Percentiles rank a stretch among this genome's conserved stretches.
These are phyloP conservation scores for Chrysolina oricalcia DNA, from an alignment of 2,888 invertebrate genomes.

Conservation along the genomic window DNA sequence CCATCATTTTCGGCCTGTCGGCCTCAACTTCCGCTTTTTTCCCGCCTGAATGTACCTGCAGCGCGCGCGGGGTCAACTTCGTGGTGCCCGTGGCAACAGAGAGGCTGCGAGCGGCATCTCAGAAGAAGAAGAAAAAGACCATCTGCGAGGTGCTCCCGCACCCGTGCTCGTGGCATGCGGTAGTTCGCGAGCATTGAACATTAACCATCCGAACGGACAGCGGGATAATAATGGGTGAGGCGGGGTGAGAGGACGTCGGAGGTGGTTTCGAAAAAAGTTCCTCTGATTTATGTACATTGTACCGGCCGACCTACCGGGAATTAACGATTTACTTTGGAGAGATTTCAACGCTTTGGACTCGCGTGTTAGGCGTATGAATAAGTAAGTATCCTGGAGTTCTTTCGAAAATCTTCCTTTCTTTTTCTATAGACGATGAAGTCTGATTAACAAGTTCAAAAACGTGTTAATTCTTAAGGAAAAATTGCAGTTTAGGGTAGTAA, in stretches of 20 bases:
- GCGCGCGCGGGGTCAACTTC: conserved; percentile 53
- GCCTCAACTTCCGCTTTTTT: neutral
- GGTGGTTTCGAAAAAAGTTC: neutral
- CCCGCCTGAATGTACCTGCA: conserved; percentile 9
- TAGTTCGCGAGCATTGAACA: conserved; percentile 46
- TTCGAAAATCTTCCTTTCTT: too few species aligned
- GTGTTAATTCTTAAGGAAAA: too few species aligned
- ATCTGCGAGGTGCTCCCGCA: conserved; percentile 48
- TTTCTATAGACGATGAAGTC: too few species aligned
- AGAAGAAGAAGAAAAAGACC: conserved; percentile 39
- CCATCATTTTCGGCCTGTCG: conserved; percentile 20
- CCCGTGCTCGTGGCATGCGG: conserved; percentile 53
- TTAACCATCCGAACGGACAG: conserved; percentile 24
- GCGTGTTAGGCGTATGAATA: neutral
- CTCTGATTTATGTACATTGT: conserved; percentile 9
- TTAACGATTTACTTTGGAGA: neutral
- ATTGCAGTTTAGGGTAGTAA: too few species aligned
- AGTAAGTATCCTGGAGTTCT: too few species aligned
- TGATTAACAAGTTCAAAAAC: too few species aligned
- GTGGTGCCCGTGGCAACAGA: conserved; percentile 49
- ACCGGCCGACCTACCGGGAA: neutral
- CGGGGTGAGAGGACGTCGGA: neutral
- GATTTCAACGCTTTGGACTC: neutral
- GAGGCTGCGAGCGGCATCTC: conserved; percentile 20
- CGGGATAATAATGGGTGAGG: conserved; percentile 10